Conservation (phyloP, 2,888 invertebrate genomes). For the Chrysotoxum bicinctum region DNA sequence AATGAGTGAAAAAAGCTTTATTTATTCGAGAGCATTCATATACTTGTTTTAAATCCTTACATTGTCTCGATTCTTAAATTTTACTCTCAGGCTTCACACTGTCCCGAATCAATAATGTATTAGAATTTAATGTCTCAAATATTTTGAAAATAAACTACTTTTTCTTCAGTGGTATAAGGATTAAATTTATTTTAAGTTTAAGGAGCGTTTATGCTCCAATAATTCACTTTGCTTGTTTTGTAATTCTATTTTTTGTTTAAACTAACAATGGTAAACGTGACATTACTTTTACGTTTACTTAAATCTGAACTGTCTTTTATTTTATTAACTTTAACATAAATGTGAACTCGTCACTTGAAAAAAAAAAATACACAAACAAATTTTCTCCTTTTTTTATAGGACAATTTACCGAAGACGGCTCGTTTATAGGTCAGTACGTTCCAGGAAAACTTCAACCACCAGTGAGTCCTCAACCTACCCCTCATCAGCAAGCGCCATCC, state of each 20-base stretch:
- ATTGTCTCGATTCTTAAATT: too few relatives aligned
- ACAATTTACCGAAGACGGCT: constrained; percentile 98
- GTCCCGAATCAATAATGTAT: not conserved
- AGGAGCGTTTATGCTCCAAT: not conserved
- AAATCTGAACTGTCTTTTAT: not conserved
- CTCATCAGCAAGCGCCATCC: constrained; percentile 81
- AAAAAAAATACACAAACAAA: not conserved
- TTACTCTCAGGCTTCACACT: not conserved
- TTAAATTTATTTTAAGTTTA: not conserved
- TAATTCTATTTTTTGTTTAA: not conserved
- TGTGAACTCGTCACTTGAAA: not conserved
- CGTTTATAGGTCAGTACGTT: constrained; percentile 98
- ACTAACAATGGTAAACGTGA: not conserved
- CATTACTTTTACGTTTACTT: not conserved
- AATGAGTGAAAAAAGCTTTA: not conserved
- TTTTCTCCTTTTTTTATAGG: constrained; percentile 74
- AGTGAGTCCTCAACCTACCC: constrained; percentile 81
- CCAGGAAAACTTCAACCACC: constrained; percentile 88
- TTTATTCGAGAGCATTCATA: not conserved
- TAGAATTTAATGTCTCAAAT: not conserved
- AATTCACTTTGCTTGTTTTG: not conserved
- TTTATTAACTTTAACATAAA: not conserved
- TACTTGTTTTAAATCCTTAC: too few relatives aligned
- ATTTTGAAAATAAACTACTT: not conserved
- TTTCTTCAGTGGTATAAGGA: not conserved